Base-by-base conservation (phyloP, 2,113 vertebrate genomes). In the Hucho hucho region DNA sequence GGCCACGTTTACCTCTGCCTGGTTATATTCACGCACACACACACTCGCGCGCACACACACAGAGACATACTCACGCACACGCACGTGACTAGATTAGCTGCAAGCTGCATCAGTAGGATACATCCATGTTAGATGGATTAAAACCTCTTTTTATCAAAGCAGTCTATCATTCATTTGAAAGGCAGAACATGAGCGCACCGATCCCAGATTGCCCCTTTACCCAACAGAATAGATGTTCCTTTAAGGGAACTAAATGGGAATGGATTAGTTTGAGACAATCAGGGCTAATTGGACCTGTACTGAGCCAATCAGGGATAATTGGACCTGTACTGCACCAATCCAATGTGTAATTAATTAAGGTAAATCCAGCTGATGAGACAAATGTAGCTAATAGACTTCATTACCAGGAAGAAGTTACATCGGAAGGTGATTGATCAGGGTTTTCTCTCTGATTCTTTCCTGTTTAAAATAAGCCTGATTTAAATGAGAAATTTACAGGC, bases 321-420 rank as follows among this genome's bases (percentile, higher is more conserved):
- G 86, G 89, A 89, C 78, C 85, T 75, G 86, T 78, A 79, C 86
- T 75, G 81, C 86, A 85, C 87, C 86, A 84, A 88, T 90, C 88
- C 75, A 79, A 78, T 81, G 81, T 87, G 88, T 81, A 89, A 93
- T 90, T 91, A 91, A 93, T 89, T 86, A 81, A 75, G 70, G 69
- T 89, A 87, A 91, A 88, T 91, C 85, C 83, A 87, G 81, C 86
- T 90, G 89, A 92, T 91, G 87, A 85, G 85, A 88, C 81, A 89
- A 94, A 92, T 88, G 78, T 87, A 89, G 89, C 88, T 78, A 87
- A 89, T 90, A 86, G 81, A 88, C 91, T 91, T 87, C 83, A 91
- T 90, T 89, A 89, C 81, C n/a, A 56, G 65, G 72, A 71, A 76
- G 87, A 91, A 87, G 91, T 90, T 84, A 88, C 90, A 88, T 84